These are phyloP conservation scores for Holocentrus rufus DNA, from an alignment of 2,797 vertebrate species.

Conservation along the genomic window DNA sequence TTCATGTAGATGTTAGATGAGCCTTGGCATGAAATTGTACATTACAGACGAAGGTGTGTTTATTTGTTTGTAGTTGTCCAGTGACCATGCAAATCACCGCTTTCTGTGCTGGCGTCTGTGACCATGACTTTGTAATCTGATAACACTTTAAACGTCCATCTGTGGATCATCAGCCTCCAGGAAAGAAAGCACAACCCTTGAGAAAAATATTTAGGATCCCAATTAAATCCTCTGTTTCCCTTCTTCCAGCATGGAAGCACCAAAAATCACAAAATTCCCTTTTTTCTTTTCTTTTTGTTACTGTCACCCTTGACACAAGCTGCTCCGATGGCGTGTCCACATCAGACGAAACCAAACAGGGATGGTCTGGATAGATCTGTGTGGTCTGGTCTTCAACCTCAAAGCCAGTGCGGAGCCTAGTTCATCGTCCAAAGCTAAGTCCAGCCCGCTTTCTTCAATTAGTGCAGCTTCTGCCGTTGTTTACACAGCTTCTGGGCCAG, in stretches of 20 bases:
- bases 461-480: constrained; percentile 59
- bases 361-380: constrained; percentile 52
- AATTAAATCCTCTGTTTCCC: not conserved
- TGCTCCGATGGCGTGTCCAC: constrained; percentile 1
- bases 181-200: no score
- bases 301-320: constrained; percentile 8
- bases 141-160: no score
- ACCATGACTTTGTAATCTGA: not conserved
- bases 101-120: not conserved
- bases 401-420: constrained; percentile 36
- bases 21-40: not conserved
- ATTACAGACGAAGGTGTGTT: not conserved
- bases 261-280: not conserved
- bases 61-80: not conserved
- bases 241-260: not conserved
- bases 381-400: constrained; percentile 63
- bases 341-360: constrained; percentile 35
- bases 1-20: constrained; percentile 6
- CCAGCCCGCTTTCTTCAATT: constrained; percentile 71
- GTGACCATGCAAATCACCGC: not conserved
- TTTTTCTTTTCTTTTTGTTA: not conserved
- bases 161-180: no score
- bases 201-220: not conserved
- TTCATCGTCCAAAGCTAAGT: constrained; percentile 60
- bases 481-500: constrained; percentile 69